Conservation (phyloP, 1,140 invertebrate genomes). For the Drosophila prosaltans region DNA sequence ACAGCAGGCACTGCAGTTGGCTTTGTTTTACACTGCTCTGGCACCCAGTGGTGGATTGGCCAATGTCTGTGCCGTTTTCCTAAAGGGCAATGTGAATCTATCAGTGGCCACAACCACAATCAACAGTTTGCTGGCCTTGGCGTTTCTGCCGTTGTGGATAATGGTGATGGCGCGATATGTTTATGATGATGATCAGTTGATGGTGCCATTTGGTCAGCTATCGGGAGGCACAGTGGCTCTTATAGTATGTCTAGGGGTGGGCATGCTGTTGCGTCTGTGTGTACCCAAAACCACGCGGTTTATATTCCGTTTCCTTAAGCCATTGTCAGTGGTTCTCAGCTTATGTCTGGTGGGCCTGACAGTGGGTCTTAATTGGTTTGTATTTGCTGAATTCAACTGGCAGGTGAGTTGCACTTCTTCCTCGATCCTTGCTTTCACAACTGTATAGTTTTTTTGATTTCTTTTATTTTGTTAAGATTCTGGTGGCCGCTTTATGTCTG, state of each 20-base stretch:
- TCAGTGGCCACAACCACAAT: constrained; percentile 61
- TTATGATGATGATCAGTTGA: constrained; percentile 47
- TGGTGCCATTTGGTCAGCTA: constrained; percentile 48
- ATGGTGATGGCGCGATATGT: constrained; percentile 38
- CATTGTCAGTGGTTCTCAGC: constrained; percentile 56
- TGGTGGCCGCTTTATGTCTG: constrained; percentile 48
- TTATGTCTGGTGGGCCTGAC: constrained; percentile 54
- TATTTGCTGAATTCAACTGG: constrained; percentile 51
- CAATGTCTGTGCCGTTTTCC: constrained; percentile 62
- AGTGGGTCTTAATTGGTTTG: constrained; percentile 57
- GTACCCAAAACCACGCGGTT: constrained; percentile 50
- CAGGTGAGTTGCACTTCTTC: constrained; percentile 29
- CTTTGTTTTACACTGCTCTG: constrained; percentile 58
- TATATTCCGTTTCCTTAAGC: constrained; percentile 64
- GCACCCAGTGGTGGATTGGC: constrained; percentile 62
- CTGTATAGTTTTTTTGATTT: no score
- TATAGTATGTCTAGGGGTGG: constrained; percentile 45
- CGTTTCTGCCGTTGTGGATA: constrained; percentile 60
- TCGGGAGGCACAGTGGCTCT: constrained; percentile 43
- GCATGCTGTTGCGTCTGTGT: constrained; percentile 44
- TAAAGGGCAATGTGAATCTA: constrained; percentile 62
- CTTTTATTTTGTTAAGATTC: constrained; percentile 24
- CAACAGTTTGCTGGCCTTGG: constrained; percentile 55
- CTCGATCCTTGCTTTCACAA: not conserved
- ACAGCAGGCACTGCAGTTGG: constrained; percentile 46